Evolutionary conservation across 2,888 invertebrate genomes (phyloP).

Genomic region (Macaria notata): DNA sequence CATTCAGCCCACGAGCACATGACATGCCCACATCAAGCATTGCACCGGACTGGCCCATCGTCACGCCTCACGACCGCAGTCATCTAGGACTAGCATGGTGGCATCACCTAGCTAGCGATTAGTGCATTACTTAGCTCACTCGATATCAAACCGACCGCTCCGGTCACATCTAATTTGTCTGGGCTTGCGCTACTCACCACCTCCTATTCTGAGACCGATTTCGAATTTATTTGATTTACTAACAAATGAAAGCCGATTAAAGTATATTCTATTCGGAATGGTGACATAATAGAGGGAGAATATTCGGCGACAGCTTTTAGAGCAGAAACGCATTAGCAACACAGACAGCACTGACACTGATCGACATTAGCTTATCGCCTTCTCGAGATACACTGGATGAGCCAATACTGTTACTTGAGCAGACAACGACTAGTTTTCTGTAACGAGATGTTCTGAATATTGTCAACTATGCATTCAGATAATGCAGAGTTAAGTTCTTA

Average conservation of each 20-base stretch:
- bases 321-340: slow-evolving; percentile 69
- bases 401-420: slow-evolving; percentile 29
- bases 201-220: slow-evolving; percentile 69
- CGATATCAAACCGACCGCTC: slow-evolving; percentile 39
- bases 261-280: slow-evolving; percentile 55
- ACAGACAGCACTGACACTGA: slow-evolving; percentile 62
- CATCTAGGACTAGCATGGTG: slow-evolving; percentile 78
- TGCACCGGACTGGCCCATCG: slow-evolving; percentile 76
- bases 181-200: slow-evolving; percentile 60
- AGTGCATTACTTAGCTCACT: slow-evolving; percentile 61
- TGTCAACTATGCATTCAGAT: too few species aligned
- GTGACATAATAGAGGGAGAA: slow-evolving; percentile 67
- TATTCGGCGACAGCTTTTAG: slow-evolving; percentile 69
- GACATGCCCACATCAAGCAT: slow-evolving; percentile 74
- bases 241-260: slow-evolving; percentile 14
- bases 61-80: slow-evolving; percentile 68
- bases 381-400: slow-evolving; percentile 49
- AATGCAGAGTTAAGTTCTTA: too few species aligned
- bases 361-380: slow-evolving; percentile 61
- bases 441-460: too few species aligned
- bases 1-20: slow-evolving; percentile 68
- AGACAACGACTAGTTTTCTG: too few species aligned
- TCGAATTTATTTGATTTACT: slow-evolving; percentile 46
- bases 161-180: slow-evolving; percentile 39
- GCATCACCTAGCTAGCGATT: slow-evolving; percentile 73